Evolutionary conservation across 2,888 invertebrate genomes (phyloP), one percentile per base, ranked within the genome.

Genomic region (Dicycla oo): DNA sequence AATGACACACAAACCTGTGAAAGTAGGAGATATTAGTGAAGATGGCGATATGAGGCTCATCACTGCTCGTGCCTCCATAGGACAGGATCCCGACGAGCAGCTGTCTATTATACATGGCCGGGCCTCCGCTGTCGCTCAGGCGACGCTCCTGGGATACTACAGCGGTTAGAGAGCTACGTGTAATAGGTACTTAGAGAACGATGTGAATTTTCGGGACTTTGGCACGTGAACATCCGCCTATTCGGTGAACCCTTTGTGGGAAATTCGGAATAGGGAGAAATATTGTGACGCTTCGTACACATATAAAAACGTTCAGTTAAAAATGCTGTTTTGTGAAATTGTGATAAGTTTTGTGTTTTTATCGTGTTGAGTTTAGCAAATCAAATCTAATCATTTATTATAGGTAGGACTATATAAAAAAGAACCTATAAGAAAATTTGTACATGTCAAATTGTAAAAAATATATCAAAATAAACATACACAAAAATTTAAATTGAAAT

Each of bases 11-110:
- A 51, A 60, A 93, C 94, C 88, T 92, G 79, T 92, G 73, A 69
- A 94, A 95, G 80, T 94, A 93, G 3, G 94, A 92, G 15, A 93
- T 86, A 64, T 95, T 95, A 20, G 93, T 94, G 8, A 94, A 80
- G 5, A 95, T 84, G 2, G 94, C 93, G 4, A 91, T 54, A 40
- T 84, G 73, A 0, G 90, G 86, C 0, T 83, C 76, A 0, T 80
- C 62, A 0, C 72, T 65, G 23, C 73, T 85, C 6, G 75, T 75
- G 4, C 86, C 91, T 20, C 92, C 92, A 51, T 88, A 90, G 0
- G 94, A 94, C 15, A 92, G 73, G 3, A 95, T 83, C 2, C 95
- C 95, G 0, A 93, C 90, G 3, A 94, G 75, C 0, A 86, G 11
- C 0, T 89, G 60, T 8, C 83, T 80, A 30, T 85, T 74, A 51